These are phyloP conservation scores for Perdita meconis DNA, from an alignment of 2,888 invertebrate species.

Conservation along the genomic window DNA sequence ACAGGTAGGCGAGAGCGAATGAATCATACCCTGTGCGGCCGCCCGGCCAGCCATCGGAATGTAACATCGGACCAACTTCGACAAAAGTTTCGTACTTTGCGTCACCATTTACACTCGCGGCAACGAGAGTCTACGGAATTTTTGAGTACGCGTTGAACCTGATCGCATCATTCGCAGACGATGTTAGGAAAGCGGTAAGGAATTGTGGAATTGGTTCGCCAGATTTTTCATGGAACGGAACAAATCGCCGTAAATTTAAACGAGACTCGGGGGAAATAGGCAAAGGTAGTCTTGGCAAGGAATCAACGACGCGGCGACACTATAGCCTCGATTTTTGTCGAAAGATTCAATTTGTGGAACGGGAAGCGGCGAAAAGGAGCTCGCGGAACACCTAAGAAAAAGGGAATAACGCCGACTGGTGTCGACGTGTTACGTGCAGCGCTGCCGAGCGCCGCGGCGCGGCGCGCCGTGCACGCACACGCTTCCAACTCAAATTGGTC, in stretches of 20 bases:
- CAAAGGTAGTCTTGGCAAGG: background rate
- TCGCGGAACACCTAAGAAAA: slow-evolving; percentile 12
- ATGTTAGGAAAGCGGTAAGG: too few relatives aligned
- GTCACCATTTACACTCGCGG: slow-evolving; percentile 17
- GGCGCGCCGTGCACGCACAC: background rate
- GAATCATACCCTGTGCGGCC: slow-evolving; percentile 73
- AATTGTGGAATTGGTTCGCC: too few relatives aligned
- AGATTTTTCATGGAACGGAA: background rate
- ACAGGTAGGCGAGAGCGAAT: slow-evolving; percentile 78
- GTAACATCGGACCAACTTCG: slow-evolving; percentile 62
- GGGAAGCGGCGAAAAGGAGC: slow-evolving; percentile 40
- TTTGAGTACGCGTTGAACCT: background rate
- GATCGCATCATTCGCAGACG: too few relatives aligned
- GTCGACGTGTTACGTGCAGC: background rate
- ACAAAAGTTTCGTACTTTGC: slow-evolving; percentile 5
- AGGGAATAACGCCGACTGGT: slow-evolving; percentile 3
- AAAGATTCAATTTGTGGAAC: slow-evolving; percentile 43
- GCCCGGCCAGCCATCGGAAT: slow-evolving; percentile 52
- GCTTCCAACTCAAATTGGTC: slow-evolving; percentile 14
- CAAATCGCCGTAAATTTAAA: background rate
- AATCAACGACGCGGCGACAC: background rate
- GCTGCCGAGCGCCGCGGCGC: background rate
- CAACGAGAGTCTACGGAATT: background rate
- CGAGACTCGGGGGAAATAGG: background rate
- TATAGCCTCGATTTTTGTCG: slow-evolving; percentile 22